phyloP scores from a whole-genome alignment of 2,797 vertebrate species.

The Propithecus deckenii region DNA sequence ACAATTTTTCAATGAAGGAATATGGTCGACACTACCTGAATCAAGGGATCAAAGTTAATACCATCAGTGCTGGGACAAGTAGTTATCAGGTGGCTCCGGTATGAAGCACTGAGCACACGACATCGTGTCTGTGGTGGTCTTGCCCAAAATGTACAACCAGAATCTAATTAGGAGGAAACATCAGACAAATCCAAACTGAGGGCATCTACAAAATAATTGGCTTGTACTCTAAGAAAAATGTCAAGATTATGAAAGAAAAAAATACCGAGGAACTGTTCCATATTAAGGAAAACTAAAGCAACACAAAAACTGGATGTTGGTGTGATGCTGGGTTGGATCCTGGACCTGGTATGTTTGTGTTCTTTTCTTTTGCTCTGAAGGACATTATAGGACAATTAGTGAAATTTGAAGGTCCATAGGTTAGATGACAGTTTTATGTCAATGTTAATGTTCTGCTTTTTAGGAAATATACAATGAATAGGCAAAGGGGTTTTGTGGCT shows the following conservation, averaged over 20 bases:
- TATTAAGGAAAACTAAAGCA: not conserved
- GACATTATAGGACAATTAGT: fast-evolving
- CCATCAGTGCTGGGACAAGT: fast-evolving
- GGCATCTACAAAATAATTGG: not conserved
- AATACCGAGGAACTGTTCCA: not conserved
- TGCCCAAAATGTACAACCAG: not conserved
- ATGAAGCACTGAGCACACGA: fast-evolving
- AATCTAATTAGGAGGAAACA: not conserved
- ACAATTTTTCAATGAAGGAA: not conserved
- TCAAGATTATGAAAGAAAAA: not conserved
- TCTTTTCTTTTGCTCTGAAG: not conserved
- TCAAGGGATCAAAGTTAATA: not conserved
- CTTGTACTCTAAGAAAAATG: not conserved
- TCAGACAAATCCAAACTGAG: not conserved
- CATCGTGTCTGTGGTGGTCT: not conserved
- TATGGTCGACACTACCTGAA: not conserved
- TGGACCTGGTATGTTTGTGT: not conserved
- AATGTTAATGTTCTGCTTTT: not conserved
- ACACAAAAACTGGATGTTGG: no score
- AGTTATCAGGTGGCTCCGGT: fast-evolving
- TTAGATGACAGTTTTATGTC: not conserved
- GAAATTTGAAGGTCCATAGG: not conserved
- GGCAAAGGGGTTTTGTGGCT: not conserved
- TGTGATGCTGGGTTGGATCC: not conserved
- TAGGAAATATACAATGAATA: not conserved